Base-by-base conservation (phyloP, 64 coral and sea anemone genomes). In the Montipora capricornis region DNA sequence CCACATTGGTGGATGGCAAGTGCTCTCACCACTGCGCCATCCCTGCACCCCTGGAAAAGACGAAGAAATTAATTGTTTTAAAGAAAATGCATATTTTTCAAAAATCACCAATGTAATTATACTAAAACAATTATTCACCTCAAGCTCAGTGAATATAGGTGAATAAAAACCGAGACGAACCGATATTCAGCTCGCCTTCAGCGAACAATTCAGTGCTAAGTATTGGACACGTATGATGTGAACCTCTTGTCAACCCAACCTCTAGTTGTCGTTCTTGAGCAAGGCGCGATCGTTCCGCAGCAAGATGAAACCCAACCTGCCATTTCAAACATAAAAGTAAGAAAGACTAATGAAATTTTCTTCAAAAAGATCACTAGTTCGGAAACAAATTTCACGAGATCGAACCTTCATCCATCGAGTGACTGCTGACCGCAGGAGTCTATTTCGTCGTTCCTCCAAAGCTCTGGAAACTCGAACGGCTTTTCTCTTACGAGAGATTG, bases 321-420 rank as follows among this genome's bases (percentile, higher is more conserved):
- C 67, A 73, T 78, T 79, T 51, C 46, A 93, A 58, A 68, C n/a
- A n/a, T 20, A 78, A 19, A 6, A 8, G 11, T 57, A 57, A 64
- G 8, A 64, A 14, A 64, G 8, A 64, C 14, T 11, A 12, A 15
- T 14, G 14, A 64, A 64, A 64, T 4, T 16, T 12, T 4, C 61
- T 12, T 12, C 14, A 64, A 64, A 64, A 64, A 14, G 9, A 16
- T 64, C 3, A 64, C 8, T 11, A 87, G 77, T 46, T 61, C 70
- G 5, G 19, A 75, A 52, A 8, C 26, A n/a, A 20, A 17, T 15
- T 13, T 14, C 61, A 64, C 61, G 58, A 0, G 22, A 47, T 16
- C 17, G 8, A 59, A 98, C 96, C 96, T 98, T 91, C 81, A 98
- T 89, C 96, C 96, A 98, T 5, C 91, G 93, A 24, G 93, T 98